Percentiles rank a stretch among this genome's conserved stretches.
Evolutionary conservation across 2,888 invertebrate genomes (phyloP).

Genomic region (Cremastobaeus sp.): DNA sequence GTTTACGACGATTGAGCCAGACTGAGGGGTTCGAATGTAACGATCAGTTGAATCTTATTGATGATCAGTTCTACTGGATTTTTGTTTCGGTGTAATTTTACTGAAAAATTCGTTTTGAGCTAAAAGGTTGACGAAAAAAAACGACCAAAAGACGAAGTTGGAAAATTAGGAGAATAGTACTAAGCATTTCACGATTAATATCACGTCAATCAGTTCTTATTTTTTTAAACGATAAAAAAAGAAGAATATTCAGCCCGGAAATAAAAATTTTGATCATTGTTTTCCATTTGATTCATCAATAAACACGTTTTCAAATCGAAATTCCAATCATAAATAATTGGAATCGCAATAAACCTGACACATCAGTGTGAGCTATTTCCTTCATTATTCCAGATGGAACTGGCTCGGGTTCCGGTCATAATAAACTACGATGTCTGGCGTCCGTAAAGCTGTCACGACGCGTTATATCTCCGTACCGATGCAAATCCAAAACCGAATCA

Average conservation of each 20-base stretch:
- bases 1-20: slow-evolving; percentile 10
- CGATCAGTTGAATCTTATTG: slow-evolving; percentile 16
- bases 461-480: slow-evolving; percentile 8
- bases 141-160: too few species aligned
- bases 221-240: too few species aligned
- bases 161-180: too few species aligned
- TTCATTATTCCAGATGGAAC: slow-evolving; percentile 1
- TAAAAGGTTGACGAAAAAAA: background rate
- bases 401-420: slow-evolving; percentile 11
- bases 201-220: too few species aligned
- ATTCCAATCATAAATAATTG: too few species aligned
- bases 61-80: slow-evolving; percentile 22
- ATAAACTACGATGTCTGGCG: background rate
- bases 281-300: too few species aligned
- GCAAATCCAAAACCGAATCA: slow-evolving; percentile 6
- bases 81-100: background rate
- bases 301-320: too few species aligned
- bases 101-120: background rate
- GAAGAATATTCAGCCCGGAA: too few species aligned
- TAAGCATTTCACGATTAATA: too few species aligned
- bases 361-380: slow-evolving; percentile 2
- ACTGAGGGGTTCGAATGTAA: background rate
- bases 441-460: slow-evolving; percentile 4
- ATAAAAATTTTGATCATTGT: too few species aligned
- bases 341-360: too few species aligned